Base-by-base conservation (phyloP, 2,888 invertebrate genomes). In the Elysia crispata region DNA sequence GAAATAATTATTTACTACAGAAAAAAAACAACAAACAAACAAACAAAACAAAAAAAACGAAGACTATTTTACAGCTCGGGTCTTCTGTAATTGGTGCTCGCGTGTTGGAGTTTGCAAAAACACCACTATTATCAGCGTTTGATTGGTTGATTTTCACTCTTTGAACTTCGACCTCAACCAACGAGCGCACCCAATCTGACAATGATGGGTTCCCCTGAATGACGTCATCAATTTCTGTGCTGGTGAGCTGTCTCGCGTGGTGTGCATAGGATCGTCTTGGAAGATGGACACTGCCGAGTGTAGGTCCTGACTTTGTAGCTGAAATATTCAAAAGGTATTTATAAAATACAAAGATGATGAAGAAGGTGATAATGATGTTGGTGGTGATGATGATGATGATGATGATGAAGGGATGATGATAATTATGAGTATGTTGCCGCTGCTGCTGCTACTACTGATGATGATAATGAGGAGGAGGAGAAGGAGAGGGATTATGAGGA, bases 221-320 rank as follows among this genome's bases (percentile, higher is more conserved):
- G 77, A 30, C 81, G 77, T 54, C 82, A 82, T 41, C 80, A 57
- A 41, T 41, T 41, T 41, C 41, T 41, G 41, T 41, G 41, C 41
- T 41, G 41, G 66, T 77, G 67, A 30, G 76, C 75, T 54, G 41
- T 5, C 86, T 87, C 90, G 88, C 90, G 15, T 57, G 77, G 28
- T 83, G 74, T 31, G 84, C 69, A 1, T 89, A 86, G 8, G 87
- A 82, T 28, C 84, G 86, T 79, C 89, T 89, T 82, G 86, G 85
- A 84, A 89, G 85, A 50, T 89, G 89, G 50, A 85, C 90, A 66
- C 85, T 85, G 13, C 81, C 83, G 80, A 90, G 88, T 60, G 86
- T 85, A 62, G 85, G 82, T 81, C 84, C 82, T n/a, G 85, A 86
- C 13, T 41, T 41, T 3, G 41, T 6, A 41, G 3, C 41, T 41